Percentiles rank a stretch among this genome's conserved stretches.
phyloP scores from a whole-genome alignment of 2,888 invertebrate species.

The Monopis laevigella region DNA sequence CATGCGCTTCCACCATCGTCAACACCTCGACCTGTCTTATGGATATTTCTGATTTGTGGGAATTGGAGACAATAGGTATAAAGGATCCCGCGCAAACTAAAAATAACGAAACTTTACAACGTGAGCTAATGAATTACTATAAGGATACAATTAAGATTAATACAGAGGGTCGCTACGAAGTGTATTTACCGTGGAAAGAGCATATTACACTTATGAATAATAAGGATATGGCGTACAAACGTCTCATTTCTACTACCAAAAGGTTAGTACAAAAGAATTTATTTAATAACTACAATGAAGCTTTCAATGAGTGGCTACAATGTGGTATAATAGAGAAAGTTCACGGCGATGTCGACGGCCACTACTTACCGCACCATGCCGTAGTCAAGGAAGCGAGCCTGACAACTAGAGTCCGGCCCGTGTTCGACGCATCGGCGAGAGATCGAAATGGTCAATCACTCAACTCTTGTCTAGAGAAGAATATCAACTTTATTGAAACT shows the following conservation, averaged over 20 bases:
- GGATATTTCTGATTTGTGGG: conserved; percentile 2
- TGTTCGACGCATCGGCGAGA: conserved; percentile 25
- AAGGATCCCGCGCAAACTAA: not conserved
- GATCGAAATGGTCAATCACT: conserved; percentile 21
- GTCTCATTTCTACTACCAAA: conserved; percentile 21
- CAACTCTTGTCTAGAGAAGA: conserved; percentile 26
- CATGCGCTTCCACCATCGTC: not conserved
- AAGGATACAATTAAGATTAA: not conserved
- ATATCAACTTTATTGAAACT: conserved; percentile 24
- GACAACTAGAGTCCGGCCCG: conserved; percentile 25
- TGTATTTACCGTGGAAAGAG: not conserved
- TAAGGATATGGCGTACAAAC: not conserved
- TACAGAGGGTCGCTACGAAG: conserved; percentile 3
- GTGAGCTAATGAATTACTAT: not conserved
- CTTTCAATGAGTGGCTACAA: conserved; percentile 11
- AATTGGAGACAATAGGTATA: not conserved
- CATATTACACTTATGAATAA: conserved; percentile 1
- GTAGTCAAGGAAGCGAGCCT: conserved; percentile 21
- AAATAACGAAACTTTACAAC: not conserved
- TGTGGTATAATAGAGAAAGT: conserved; percentile 11
- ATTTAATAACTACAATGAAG: conserved; percentile 10
- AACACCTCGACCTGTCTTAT: not conserved
- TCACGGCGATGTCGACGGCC: conserved; percentile 4
- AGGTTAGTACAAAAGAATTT: not conserved
- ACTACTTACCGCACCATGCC: conserved; percentile 23